phyloP scores from a whole-genome alignment of 1,140 invertebrate genomes.

The Pseudoatta argentina region DNA sequence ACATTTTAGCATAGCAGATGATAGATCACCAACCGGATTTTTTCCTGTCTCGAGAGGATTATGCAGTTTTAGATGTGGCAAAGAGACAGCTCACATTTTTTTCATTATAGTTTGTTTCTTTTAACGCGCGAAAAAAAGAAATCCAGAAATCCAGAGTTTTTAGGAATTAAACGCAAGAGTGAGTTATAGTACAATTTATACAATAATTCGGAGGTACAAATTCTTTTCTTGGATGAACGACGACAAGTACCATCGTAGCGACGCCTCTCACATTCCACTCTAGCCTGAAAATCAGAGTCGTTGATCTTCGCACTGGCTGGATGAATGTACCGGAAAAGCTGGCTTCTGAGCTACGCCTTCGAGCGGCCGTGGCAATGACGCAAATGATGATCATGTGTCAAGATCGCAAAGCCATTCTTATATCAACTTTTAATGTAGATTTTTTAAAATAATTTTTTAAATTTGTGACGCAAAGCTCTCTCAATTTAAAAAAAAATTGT shows the following conservation, averaged over 20 bases:
- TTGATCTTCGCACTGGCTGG: conserved; percentile 68
- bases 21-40: neutral
- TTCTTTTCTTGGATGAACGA: neutral
- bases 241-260: neutral
- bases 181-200: neutral
- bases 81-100: neutral
- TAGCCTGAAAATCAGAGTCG: conserved; percentile 56
- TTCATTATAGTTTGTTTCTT: neutral
- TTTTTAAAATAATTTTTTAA: neutral
- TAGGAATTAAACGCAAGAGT: neutral
- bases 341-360: conserved; percentile 45
- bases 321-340: conserved; percentile 50
- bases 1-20: neutral
- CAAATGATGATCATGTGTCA: conserved; percentile 20
- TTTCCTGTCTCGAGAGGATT: neutral
- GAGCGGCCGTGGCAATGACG: conserved; percentile 65
- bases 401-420: neutral
- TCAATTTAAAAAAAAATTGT: neutral
- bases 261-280: conserved; percentile 4
- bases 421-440: neutral
- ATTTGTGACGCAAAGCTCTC: neutral
- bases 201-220: neutral
- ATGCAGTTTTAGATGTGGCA: neutral
- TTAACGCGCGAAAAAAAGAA: neutral
- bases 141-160: neutral